Evolutionary conservation across 2,797 vertebrate species (phyloP), one percentile per base, ranked within the genome.

Genomic region (Anguilla megastoma): DNA sequence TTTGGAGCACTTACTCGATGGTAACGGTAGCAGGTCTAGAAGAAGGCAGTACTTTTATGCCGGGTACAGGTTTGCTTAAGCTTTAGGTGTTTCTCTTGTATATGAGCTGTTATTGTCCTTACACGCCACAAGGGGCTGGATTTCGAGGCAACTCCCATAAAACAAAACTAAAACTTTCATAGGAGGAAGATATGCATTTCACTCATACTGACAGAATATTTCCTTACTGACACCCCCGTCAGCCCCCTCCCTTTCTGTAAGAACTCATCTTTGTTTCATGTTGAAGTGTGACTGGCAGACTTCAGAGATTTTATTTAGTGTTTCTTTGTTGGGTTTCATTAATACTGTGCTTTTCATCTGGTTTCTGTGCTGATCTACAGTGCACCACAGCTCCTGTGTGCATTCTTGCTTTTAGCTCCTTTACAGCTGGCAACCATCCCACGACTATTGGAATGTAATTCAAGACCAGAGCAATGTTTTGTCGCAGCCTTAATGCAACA

Each of bases 401-500:
- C 80, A 16, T 12, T 30, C 50, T 86, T 36, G 7, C 56, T 86
- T 58, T 60, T n/a, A 69, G 84, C 50, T 88, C 52, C 87, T 82
- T 50, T 83, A 27, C 90, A 66, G 82, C 66, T 92, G 90, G 90
- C 89, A 45, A 8, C 87, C 69, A 83, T 87, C 91, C 89, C 66
- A 90, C 88, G 87, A 88, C 90, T 91, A 56, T 91, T 92, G 93
- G 92, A 94, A 94, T 95, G 93, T 92, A 90, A 94, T 93, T 95
- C 92, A 94, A 92, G 91, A 94, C 93, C 88, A 87, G 90, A 88
- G 90, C 93, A 94, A 94, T 95, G 93, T 92, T 93, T 92, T 91
- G 92, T 92, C 90, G 89, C 88, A 90, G 91, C 91, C 94, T 91
- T 94, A 94, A 95, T 95, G 93, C 91, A 94, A 93, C 95, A 95